Base-by-base conservation (phyloP, 2,113 vertebrate genomes). In the Phainopepla nitens region DNA sequence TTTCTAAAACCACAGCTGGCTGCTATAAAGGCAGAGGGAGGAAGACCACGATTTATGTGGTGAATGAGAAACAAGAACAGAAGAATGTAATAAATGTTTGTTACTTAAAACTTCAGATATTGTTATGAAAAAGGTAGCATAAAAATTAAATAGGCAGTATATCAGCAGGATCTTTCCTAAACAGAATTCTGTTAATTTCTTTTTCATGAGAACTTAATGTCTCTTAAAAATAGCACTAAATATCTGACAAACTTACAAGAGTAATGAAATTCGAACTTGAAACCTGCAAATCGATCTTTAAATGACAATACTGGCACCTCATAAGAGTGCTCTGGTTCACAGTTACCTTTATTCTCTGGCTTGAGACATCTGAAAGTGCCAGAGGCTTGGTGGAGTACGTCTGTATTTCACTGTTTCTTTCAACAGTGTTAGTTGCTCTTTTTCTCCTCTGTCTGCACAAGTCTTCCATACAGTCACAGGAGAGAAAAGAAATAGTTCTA, bases 1-100 rank as follows among this genome's bases (percentile, higher is more conserved):
- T 93, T 95, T 94, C 86, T 94, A 51, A 95, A 96, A 93, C 77
- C 87, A 87, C 85, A 94, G 70, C 78, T 93, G 70, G 87, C 85
- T 94, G 87, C 85, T 97, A 51, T 90, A 81, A 94, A 94, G 57
- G 92, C 82, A 95, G 82, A 68, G 82, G 54, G 87, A 56, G 86
- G 92, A 90, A 85, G 89, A 96, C 90, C 35, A 15, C 44, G 82
- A 95, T 89, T 96, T 91, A 94, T 82, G 82, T 94, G 60, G 81
- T 81, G 70, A 76, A 85, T 36, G 25, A 86, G 87, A 72, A 93
- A 76, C 49, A 91, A 83, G 82, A 78, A 62, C 81, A 94, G 92
- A 87, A 64, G 79, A 95, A 86, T 80, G 69, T 53, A 61, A 73
- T 85, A 88, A 85, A 94, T 87, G 57, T 62, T 95, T 93, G 71